Percentiles rank a stretch among this genome's conserved stretches.
phyloP scores from a whole-genome alignment of 2,888 invertebrate species.

The Oscheius sp. region DNA sequence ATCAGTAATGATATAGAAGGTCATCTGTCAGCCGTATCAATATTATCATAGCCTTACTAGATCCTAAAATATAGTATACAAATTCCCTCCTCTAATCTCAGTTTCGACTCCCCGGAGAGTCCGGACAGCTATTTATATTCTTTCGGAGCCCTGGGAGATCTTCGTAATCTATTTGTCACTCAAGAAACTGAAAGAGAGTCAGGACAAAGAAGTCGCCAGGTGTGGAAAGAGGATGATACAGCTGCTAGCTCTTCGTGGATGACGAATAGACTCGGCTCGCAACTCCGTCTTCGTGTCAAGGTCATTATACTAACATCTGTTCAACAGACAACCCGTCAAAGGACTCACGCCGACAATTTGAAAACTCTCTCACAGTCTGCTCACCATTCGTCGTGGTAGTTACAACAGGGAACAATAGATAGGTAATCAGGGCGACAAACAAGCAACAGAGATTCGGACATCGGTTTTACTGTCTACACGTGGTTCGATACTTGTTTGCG shows the following conservation, averaged over 20 bases:
- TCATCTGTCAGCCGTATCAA: conserved; percentile 6
- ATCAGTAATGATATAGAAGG: conserved; percentile 18
- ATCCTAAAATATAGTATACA: background rate
- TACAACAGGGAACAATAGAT: too few species aligned
- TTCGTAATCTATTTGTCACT: conserved; percentile 22
- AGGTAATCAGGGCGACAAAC: too few species aligned
- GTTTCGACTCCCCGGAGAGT: conserved; percentile 3
- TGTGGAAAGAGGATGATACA: conserved; percentile 23
- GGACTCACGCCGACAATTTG: too few species aligned
- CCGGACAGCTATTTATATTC: conserved; percentile 20
- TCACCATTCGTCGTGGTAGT: too few species aligned
- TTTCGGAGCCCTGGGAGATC: background rate
- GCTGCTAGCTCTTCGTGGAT: conserved; percentile 11
- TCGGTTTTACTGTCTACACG: too few species aligned
- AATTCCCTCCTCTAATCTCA: conserved; percentile 14
- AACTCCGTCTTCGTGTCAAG: background rate
- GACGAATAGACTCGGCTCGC: background rate
- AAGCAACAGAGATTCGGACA: too few species aligned
- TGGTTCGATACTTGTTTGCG: too few species aligned
- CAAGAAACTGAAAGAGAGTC: background rate
- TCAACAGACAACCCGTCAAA: too few species aligned
- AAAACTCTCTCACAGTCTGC: too few species aligned
- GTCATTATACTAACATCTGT: too few species aligned
- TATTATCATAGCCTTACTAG: background rate
- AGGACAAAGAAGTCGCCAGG: conserved; percentile 20